Evolutionary conservation across 1,140 invertebrate species (phyloP), one percentile per base, ranked within the genome.

Genomic region (Zaprionus africanus): DNA sequence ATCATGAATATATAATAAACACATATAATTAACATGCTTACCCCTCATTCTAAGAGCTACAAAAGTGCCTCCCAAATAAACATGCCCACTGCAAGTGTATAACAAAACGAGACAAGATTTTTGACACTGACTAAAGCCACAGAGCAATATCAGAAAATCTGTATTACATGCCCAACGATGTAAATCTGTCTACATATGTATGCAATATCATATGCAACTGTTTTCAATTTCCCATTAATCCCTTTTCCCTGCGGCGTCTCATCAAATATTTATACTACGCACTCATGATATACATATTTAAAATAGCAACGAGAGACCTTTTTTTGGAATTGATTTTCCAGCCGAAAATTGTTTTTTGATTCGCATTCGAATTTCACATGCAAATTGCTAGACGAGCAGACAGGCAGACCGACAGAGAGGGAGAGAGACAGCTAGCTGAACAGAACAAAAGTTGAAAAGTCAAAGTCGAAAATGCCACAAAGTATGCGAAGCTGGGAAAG

Each of bases 161-260:
- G 41, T 46, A 46, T 46, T 46, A 17, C 41, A 46, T 17, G n/a
- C 6, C 15, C 9, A 46, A 17, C 41, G 2, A 51, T 51, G 46
- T 13, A 24, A 49, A 51, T 51, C 46, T 24, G 12, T 51, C 9
- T 13, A 24, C 46, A 51, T 24, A 51, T 51, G 12, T 24, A 22
- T 24, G 12, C 19, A 24, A 24, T 24, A 51, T 51, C 22, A 78
- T 84, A 76, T 84, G 81, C 63, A 71, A 76, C 69, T 84, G 79
- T 79, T 90, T 85, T 85, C 75, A 75, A 90, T 82, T 84, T 76
- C 54, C 28, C 73, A 69, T 90, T 85, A 90, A 88, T 85, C 68
- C 80, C 56, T 38, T 36, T 56, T 15, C 31, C 24, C 34, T 12
- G 15, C 7, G n/a, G 22, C 13, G 3, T 1, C 15, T 65, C 26